A percentile compares a stretch with the other conserved stretches of the same genome.
Evolutionary conservation across 2,888 invertebrate genomes (phyloP).

Genomic region (Blomia tropicalis): DNA sequence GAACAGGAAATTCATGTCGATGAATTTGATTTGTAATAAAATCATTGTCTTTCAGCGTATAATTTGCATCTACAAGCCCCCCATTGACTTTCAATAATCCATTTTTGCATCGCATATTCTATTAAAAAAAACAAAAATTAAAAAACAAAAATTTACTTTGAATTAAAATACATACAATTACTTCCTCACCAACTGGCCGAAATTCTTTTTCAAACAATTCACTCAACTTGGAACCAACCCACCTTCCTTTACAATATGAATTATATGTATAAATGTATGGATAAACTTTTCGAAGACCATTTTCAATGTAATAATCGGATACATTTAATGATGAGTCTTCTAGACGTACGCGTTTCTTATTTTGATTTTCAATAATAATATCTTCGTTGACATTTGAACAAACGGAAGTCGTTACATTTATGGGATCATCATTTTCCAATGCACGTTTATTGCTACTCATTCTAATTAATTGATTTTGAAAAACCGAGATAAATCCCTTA

Average conservation of each 20-base stretch:
- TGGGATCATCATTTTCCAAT: too few relatives aligned
- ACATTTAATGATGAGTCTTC: slow-evolving; percentile 42
- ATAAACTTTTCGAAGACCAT: slow-evolving; percentile 84
- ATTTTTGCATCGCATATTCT: slow-evolving; percentile 24
- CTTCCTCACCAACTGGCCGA: slow-evolving; percentile 77
- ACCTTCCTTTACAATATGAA: slow-evolving; percentile 85
- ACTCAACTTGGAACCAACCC: slow-evolving; percentile 81
- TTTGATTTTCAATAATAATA: too few relatives aligned
- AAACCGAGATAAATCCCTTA: too few relatives aligned
- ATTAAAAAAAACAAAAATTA: not conserved
- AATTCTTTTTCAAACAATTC: slow-evolving; percentile 87
- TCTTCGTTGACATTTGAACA: too few relatives aligned
- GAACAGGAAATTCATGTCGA: slow-evolving; percentile 98
- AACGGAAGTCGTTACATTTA: too few relatives aligned
- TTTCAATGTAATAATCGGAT: slow-evolving; percentile 85
- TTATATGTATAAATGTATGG: slow-evolving; percentile 94
- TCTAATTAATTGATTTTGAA: too few relatives aligned
- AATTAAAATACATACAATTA: slow-evolving; percentile 45
- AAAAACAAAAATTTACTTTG: not conserved
- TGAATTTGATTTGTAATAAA: slow-evolving; percentile 80
- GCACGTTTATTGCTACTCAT: too few relatives aligned
- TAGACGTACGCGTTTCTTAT: too few relatives aligned
- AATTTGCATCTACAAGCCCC: slow-evolving; percentile 69
- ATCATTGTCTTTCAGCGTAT: slow-evolving; percentile 80
- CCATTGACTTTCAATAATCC: slow-evolving; percentile 29